Conservation (phyloP, 2,888 invertebrate species). For the Anaspis maculata region DNA sequence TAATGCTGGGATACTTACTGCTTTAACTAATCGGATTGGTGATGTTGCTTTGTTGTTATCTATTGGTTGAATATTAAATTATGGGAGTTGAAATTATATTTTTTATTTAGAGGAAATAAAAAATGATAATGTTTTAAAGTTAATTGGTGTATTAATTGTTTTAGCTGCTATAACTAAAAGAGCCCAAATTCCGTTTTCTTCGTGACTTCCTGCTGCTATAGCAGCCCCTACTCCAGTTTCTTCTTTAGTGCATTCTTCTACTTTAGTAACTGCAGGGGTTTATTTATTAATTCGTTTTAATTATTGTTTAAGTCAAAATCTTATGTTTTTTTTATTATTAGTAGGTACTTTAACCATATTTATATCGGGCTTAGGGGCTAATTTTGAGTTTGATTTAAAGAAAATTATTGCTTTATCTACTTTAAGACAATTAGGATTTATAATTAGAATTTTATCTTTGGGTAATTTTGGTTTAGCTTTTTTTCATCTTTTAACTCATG, state of each 20-base stretch:
- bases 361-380: conserved; percentile 52
- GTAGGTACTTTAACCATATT: conserved; percentile 52
- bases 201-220: conserved; percentile 67
- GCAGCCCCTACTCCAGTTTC: conserved; percentile 68
- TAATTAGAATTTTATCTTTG: conserved; percentile 49
- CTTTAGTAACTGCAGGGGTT: conserved; percentile 65
- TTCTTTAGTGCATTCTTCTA: conserved; percentile 65
- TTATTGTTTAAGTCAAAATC: conserved; percentile 41
- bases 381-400: conserved; percentile 63
- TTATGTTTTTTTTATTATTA: conserved; percentile 50
- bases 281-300: conserved; percentile 67
- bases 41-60: conserved; percentile 57
- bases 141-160: conserved; percentile 43
- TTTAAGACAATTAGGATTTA: conserved; percentile 66
- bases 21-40: conserved; percentile 64
- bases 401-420: conserved; percentile 69
- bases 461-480: conserved; percentile 49
- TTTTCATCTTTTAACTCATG: conserved; percentile 67
- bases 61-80: conserved; percentile 31
- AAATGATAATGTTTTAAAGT: conserved; percentile 40
- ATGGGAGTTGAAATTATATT: conserved; percentile 34
- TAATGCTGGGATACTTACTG: conserved; percentile 65
- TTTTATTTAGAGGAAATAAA: conserved; percentile 42
- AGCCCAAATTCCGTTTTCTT: conserved; percentile 73
- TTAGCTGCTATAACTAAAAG: conserved; percentile 64